Evolutionary conservation across 2,888 invertebrate species (phyloP).

Genomic region (Scaptomyza flava): DNA sequence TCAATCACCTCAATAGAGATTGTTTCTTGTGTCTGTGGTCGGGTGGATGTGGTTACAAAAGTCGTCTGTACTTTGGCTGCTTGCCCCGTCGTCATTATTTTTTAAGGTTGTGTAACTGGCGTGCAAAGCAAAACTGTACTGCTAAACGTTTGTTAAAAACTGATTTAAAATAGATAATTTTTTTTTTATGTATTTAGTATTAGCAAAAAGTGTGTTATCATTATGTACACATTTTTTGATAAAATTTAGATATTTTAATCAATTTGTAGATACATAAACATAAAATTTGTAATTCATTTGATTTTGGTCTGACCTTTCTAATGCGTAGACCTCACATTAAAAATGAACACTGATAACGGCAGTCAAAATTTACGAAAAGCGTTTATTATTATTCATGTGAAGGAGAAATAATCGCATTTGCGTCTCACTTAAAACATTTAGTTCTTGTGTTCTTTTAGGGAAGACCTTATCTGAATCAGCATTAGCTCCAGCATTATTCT

Average conservation of each 20-base stretch:
- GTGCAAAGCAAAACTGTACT: slow-evolving; percentile 3
- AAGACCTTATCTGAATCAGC: slow-evolving; percentile 10
- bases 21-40: background rate
- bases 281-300: slow-evolving; percentile 24
- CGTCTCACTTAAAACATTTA: slow-evolving; percentile 32
- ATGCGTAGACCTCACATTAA: slow-evolving; percentile 15
- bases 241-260: slow-evolving; percentile 28
- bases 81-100: slow-evolving; percentile 28
- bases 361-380: slow-evolving; percentile 1
- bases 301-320: background rate
- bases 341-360: slow-evolving; percentile 26
- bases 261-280: slow-evolving; percentile 14
- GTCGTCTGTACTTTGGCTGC: slow-evolving; percentile 37
- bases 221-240: slow-evolving; percentile 19
- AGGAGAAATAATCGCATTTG: background rate
- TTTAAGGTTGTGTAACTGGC: slow-evolving; percentile 29
- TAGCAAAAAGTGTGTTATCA: slow-evolving; percentile 12
- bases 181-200: background rate
- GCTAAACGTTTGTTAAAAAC: slow-evolving; percentile 15
- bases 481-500: background rate
- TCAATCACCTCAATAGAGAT: slow-evolving; percentile 41
- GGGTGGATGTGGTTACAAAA: slow-evolving; percentile 8
- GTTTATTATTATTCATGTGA: background rate
- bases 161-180: slow-evolving; percentile 19
- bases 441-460: slow-evolving; percentile 6